phyloP scores from a whole-genome alignment of 2,113 vertebrate genomes.

The Dipodomys ordii region DNA sequence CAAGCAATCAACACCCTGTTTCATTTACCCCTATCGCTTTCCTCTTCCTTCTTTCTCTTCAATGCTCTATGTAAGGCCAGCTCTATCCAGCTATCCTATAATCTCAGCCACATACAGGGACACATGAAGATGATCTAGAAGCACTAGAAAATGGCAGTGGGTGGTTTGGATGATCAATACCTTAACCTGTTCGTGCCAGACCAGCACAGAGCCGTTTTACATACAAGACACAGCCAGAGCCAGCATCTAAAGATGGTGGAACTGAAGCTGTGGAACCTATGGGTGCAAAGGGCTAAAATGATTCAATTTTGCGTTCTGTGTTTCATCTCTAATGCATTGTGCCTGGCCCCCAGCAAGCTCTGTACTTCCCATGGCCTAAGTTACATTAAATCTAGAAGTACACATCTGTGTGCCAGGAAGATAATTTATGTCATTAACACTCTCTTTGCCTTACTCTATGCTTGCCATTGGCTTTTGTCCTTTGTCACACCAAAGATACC shows the following conservation, averaged over 20 bases:
- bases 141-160: not conserved
- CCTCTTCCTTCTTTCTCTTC: not conserved
- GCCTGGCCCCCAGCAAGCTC: not conserved
- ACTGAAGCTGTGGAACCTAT: not conserved
- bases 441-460: not conserved
- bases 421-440: not conserved
- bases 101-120: not conserved
- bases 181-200: not conserved
- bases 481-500: not conserved
- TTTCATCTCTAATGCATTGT: not conserved
- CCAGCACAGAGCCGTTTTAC: not conserved
- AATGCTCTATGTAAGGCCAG: not conserved
- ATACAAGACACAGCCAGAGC: not conserved
- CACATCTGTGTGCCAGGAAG: not conserved
- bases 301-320: accelerated
- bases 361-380: not conserved
- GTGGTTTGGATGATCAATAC: not conserved
- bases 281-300: not conserved
- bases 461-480: not conserved
- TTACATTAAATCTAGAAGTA: not conserved
- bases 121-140: too few species aligned
- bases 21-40: accelerated
- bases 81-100: not conserved
- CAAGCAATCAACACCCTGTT: too few species aligned
- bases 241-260: not conserved